Conservation (phyloP, 2,113 vertebrate genomes). For the Equus quagga region DNA sequence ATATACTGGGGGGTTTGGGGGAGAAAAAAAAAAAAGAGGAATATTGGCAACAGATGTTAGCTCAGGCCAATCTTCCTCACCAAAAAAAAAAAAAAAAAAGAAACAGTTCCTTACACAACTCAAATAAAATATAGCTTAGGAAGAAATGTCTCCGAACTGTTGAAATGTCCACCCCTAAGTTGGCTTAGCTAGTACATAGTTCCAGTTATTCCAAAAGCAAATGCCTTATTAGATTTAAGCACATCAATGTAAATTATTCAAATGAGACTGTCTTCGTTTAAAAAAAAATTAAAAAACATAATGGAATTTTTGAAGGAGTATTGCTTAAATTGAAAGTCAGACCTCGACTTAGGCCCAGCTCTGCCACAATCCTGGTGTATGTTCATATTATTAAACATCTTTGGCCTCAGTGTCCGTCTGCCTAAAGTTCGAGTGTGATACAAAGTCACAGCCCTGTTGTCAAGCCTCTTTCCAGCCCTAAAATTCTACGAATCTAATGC, state of each 20-base stretch:
- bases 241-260: slow-evolving; percentile 44
- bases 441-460: neutral
- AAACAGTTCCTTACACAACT: neutral
- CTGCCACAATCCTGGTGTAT: neutral
- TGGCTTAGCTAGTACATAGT: neutral
- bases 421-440: neutral
- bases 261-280: slow-evolving; percentile 36
- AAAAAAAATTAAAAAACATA: slow-evolving; percentile 52
- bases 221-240: slow-evolving; percentile 47
- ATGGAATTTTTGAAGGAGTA: neutral
- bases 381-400: neutral
- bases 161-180: slow-evolving; percentile 14
- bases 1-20: too few relatives aligned
- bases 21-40: too few relatives aligned
- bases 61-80: too few relatives aligned
- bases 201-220: slow-evolving; percentile 20
- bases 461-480: neutral
- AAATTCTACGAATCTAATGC: neutral
- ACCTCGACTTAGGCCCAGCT: neutral
- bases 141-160: slow-evolving; percentile 56
- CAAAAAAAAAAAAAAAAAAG: too few relatives aligned
- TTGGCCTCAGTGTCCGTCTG: neutral
- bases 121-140: slow-evolving; percentile 30
- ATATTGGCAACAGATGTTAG: too few relatives aligned
- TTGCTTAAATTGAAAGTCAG: neutral